Conservation (phyloP, 2,797 vertebrate species). For the Gorsachius magnificus region DNA sequence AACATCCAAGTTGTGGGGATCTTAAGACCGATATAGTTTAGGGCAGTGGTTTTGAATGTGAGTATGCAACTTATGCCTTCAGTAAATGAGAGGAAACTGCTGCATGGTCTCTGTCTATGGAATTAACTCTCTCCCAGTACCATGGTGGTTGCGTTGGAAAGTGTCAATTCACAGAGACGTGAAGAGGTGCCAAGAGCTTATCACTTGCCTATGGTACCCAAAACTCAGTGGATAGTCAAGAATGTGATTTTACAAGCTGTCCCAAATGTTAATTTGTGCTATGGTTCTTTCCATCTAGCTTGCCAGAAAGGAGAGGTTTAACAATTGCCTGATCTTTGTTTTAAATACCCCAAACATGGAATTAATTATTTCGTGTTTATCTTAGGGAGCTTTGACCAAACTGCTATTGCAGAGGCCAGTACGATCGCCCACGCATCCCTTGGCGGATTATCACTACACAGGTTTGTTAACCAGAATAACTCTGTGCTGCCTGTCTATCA, state of each 20-base stretch:
- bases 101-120: neutral
- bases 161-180: neutral
- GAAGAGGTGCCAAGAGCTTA: neutral
- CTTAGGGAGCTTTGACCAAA: constrained; percentile 86
- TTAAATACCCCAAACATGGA: neutral
- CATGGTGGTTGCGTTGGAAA: neutral
- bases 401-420: constrained; percentile 87
- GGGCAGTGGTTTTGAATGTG: neutral
- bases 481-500: neutral
- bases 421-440: constrained; percentile 80
- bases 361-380: constrained; percentile 8
- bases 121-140: neutral
- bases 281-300: neutral
- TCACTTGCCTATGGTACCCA: neutral
- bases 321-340: neutral
- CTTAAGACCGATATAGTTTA: neutral
- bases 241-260: neutral
- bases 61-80: neutral
- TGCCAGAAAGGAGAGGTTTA: neutral
- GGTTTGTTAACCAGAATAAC: constrained; percentile 72
- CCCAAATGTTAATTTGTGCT: neutral
- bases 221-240: neutral
- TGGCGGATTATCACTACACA: constrained; percentile 94
- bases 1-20: no score
- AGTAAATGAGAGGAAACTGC: neutral